Evolutionary conservation across 2,888 invertebrate species (phyloP).

Genomic region (Exephanes ischioxanthus): DNA sequence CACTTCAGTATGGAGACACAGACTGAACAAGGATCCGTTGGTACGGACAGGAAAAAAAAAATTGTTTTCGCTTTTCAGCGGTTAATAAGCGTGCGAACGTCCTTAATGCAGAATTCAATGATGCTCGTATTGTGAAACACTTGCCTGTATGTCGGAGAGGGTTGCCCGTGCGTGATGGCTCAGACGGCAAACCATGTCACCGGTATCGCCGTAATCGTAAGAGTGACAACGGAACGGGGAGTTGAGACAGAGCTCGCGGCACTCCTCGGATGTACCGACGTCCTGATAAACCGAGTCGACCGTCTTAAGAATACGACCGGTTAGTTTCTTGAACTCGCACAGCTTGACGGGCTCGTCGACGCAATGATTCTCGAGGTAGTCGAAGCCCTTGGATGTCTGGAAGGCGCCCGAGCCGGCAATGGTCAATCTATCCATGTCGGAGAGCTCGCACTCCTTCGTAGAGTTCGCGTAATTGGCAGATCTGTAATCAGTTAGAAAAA

Average conservation of each 20-base stretch:
- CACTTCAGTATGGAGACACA: no score
- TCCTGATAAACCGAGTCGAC: slow-evolving; percentile 97
- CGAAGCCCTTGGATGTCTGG: slow-evolving; percentile 87
- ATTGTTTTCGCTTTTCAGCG: neutral
- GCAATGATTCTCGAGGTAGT: slow-evolving; percentile 97
- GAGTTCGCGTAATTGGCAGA: slow-evolving; percentile 96
- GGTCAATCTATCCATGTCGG: slow-evolving; percentile 96
- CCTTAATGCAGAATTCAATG: neutral
- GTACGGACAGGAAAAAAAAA: neutral
- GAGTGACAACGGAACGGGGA: slow-evolving; percentile 96
- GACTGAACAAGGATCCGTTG: no score
- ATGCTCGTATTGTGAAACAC: slow-evolving; percentile 45
- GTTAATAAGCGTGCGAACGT: neutral
- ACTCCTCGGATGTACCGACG: slow-evolving; percentile 94
- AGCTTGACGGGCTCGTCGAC: slow-evolving; percentile 97
- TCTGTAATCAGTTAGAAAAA: slow-evolving; percentile 86
- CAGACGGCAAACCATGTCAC: slow-evolving; percentile 96
- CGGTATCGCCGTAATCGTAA: slow-evolving; percentile 97
- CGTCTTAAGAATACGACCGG: slow-evolving; percentile 95
- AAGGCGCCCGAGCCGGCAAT: slow-evolving; percentile 93
- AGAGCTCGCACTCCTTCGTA: slow-evolving; percentile 94
- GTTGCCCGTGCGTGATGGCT: slow-evolving; percentile 96
- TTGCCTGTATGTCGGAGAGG: slow-evolving; percentile 94
- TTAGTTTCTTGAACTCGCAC: slow-evolving; percentile 96
- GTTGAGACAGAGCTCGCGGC: slow-evolving; percentile 94